phyloP scores from a whole-genome alignment of 1,140 invertebrate genomes.

The Tetramorium simillimum region DNA sequence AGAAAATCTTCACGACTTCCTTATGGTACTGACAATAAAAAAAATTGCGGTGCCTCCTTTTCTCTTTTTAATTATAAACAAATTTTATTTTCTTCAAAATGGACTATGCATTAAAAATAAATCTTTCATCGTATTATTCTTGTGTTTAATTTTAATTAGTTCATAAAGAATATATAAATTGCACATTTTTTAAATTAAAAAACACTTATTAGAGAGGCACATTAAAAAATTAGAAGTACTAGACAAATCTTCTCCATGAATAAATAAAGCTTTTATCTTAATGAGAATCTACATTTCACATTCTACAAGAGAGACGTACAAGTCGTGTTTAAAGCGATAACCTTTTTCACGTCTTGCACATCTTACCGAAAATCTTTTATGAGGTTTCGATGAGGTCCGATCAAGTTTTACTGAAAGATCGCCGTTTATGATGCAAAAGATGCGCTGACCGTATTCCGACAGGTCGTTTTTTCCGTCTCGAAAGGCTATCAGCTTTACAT shows the following conservation, averaged over 20 bases:
- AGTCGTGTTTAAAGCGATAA: slow-evolving; percentile 22
- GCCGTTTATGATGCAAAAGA: slow-evolving; percentile 51
- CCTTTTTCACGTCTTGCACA: neutral
- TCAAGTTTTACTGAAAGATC: slow-evolving; percentile 24
- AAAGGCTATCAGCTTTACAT: slow-evolving; percentile 52
- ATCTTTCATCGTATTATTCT: neutral
- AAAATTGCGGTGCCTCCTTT: neutral
- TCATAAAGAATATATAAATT: neutral
- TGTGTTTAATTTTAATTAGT: neutral
- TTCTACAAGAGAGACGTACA: neutral
- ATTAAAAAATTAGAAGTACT: neutral
- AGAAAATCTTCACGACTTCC: neutral
- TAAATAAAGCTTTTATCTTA: neutral
- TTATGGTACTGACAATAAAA: neutral
- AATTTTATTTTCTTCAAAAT: neutral
- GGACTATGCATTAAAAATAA: neutral
- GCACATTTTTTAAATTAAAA: neutral
- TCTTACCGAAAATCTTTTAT: slow-evolving; percentile 44
- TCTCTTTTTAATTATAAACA: neutral
- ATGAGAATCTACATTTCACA: neutral
- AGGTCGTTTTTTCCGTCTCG: slow-evolving; percentile 38
- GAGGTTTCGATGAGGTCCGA: neutral
- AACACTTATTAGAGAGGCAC: neutral
- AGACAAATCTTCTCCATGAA: neutral
- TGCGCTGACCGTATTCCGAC: slow-evolving; percentile 55